Base-by-base conservation (phyloP, 2,888 invertebrate genomes). In the Calliopum simillimum region DNA sequence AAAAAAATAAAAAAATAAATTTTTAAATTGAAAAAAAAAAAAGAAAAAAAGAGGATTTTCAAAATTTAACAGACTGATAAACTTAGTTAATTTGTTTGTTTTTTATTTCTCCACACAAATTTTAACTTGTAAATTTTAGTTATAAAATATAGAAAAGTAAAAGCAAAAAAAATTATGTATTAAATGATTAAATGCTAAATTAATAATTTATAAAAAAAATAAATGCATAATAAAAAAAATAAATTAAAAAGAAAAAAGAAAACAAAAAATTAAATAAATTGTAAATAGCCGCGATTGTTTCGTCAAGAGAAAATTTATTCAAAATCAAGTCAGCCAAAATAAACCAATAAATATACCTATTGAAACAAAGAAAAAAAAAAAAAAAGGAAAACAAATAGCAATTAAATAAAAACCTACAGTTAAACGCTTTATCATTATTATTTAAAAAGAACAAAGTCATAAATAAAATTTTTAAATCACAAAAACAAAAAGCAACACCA, bases 61-160 rank as follows among this genome's bases (percentile, higher is more conserved):
- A 61, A 47, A 58, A 64, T 76, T 80, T 71, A 79, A 81, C 79
- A 83, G 82, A 83, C 82, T 83, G 82, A 83, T 83, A 83, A 77
- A 81, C 78, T 82, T 83, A 82, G 81, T 82, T 83, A 69, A 71
- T 73, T 72, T 74, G 63, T 61, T 55, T 72, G 71, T 73, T 61
- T 71, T 69, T 4, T 33, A 3, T 49, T 19, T 49, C 19, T 19
- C 49, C n/a, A n/a, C n/a, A n/a, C n/a, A n/a, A n/a, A 19, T 55
- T 55, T 59, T 16, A 25, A 56, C 13, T 11, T 69, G 41, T 63
- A 56, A 41, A 69, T 44, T 46, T 41, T 44, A 41, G 41, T 43
- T 49, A 55, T 8, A 49, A 58, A 49, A 66, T 33, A 8, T n/a
- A n/a, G n/a, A 33, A 33, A 33, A 33, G 1, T 33, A 33, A 6